Base-by-base conservation (phyloP, 2,888 invertebrate genomes). In the Napeogenes inachia region DNA sequence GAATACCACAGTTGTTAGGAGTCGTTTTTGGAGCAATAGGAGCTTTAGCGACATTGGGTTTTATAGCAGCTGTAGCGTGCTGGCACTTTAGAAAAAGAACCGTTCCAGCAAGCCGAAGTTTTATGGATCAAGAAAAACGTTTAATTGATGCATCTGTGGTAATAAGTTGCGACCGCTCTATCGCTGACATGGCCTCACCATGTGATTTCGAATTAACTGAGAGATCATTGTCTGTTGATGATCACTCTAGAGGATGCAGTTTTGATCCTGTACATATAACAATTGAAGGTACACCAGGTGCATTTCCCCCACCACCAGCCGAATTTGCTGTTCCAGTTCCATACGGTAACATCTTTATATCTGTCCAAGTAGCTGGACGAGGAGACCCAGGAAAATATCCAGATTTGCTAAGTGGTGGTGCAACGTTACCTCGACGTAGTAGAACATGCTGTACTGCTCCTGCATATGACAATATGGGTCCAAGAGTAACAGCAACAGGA, bases 391-490 rank as follows among this genome's bases (percentile, higher is more conserved):
- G 80, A 2, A 89, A 87, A 69, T 96, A 96, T 85, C 96, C 96
- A 50, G 96, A 96, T 84, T 88, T 96, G 68, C 84, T 96, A 70
- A 88, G 86, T 66, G 82, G 86, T 67, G 82, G 86, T 62, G 84
- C 89, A 35, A 87, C 91, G 62, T 71, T 92, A 50, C 93, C 92
- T 8, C 78, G 92, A 59, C 79, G 92, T 57, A 87, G 79, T 68
- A 78, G 89, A 64, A 86, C 82, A 53, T 91, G 87, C 68, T 92
- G 87, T 79, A 84, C 90, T 45, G 91, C 87, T 69, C 93, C 94
- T 45, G 95, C 95, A 58, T 97, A 97, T 81, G 97, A 97, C 85
- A 97, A 97, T 84, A 96, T 97, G 95, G 97, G 97, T 1, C 95
- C 96, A 47, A 92, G 97, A 73, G 96, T 97, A 59, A 97, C 97